phyloP scores from a whole-genome alignment of 2,797 vertebrate species.

The Leontocebus nigricollis region DNA sequence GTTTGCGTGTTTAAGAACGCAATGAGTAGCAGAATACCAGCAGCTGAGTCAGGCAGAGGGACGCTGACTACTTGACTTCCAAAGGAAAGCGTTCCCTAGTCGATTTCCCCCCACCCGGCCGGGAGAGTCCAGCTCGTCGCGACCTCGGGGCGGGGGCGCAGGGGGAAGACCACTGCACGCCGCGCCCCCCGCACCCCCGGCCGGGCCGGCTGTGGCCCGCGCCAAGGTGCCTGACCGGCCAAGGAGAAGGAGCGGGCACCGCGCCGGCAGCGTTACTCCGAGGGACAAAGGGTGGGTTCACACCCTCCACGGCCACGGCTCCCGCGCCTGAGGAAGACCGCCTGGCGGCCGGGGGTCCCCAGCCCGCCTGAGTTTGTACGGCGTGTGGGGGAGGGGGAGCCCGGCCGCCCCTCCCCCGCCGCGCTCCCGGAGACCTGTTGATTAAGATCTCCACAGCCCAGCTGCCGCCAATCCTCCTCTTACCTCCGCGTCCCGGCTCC shows the following conservation, averaged over 20 bases:
- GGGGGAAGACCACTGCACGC: not conserved
- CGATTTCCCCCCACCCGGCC: not conserved
- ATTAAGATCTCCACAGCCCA: slow-evolving; percentile 11
- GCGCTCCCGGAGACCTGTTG: slow-evolving; percentile 72
- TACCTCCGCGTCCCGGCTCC: slow-evolving; percentile 59
- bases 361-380: not conserved
- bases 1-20: slow-evolving; percentile 22
- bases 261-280: not conserved
- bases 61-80: slow-evolving; percentile 37
- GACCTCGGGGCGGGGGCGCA: not conserved
- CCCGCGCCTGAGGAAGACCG: not conserved
- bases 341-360: not conserved
- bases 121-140: not conserved
- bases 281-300: slow-evolving; percentile 72
- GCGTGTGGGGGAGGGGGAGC: not conserved
- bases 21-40: slow-evolving; percentile 25
- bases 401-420: slow-evolving; percentile 34
- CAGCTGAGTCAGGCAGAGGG: slow-evolving; percentile 62
- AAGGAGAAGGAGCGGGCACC: not conserved
- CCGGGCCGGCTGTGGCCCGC: not conserved
- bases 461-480: slow-evolving; percentile 8
- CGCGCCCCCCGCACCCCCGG: not conserved
- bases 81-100: not conserved
- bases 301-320: not conserved
- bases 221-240: not conserved